Evolutionary conservation across 1,140 invertebrate species (phyloP), one percentile per base, ranked within the genome.

Genomic region (Drosophila mayri): DNA sequence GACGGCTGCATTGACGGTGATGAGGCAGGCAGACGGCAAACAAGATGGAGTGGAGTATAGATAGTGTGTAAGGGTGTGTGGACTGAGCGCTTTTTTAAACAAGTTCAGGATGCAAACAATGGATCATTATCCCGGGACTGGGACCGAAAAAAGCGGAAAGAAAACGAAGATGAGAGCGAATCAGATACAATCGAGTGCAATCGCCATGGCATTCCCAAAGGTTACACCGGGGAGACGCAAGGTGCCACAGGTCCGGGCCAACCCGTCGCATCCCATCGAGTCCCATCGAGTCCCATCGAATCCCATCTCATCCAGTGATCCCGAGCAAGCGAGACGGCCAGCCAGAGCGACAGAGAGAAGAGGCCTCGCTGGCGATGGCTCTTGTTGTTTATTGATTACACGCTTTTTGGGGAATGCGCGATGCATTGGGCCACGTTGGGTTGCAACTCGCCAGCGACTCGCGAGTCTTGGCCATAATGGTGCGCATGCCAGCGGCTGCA

Each of bases 321-420:
- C 62, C 46, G 46, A 40, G 73, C 20, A 40, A 47, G 44, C 35
- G 54, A 38, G 72, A 57, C 37, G 46, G 20, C 52, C 28, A 40
- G 71, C 43, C 50, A 30, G 61, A 58, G 52, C 44, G 50, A 58
- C 16, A 25, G 72, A 50, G 61, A 76, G 40, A 28, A 14, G 43
- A 79, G 61, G 60, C 63, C 50, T 47, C 80, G 67, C 77, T 83
- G 85, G 81, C 84, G 84, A 88, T 90, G 84, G 85, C 80, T 88
- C 84, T 88, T 88, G 84, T 88, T 88, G 84, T 88, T 88, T 88
- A 88, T 88, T 88, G 85, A 88, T 88, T 90, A 88, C 85, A 88
- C 85, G 85, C 85, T 90, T 88, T 87, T 88, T 88, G 81, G 85
- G 84, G 85, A 90, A 88, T 85, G 85, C 86, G 70, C 70, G 55